Percentiles rank a stretch among this genome's conserved stretches.
Conservation (phyloP, 2,888 invertebrate species). For the Dicyrtomina minuta region DNA sequence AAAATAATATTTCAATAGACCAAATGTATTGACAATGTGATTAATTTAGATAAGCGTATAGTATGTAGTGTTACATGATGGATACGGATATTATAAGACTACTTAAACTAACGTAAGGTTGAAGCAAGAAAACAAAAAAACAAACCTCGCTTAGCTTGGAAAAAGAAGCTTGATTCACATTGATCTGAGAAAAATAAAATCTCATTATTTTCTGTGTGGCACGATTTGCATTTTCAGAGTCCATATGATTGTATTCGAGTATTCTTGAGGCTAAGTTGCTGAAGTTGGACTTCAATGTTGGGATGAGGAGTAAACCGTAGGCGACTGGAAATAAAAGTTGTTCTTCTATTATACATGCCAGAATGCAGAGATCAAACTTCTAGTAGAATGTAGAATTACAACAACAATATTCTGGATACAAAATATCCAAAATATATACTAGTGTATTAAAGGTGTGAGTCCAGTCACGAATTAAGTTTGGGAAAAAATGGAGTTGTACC, state of each 20-base stretch:
- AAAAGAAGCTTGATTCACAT: conserved; percentile 30
- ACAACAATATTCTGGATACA: too few species aligned
- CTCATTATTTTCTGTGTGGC: conserved; percentile 38
- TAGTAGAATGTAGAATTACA: too few species aligned
- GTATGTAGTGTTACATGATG: too few species aligned
- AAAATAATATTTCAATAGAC: neutral
- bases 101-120: too few species aligned
- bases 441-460: too few species aligned
- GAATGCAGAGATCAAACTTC: too few species aligned
- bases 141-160: conserved; percentile 39
- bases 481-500: too few species aligned
- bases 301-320: conserved; percentile 23
- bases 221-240: conserved; percentile 11
- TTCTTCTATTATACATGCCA: too few species aligned
- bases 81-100: too few species aligned
- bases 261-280: conserved; percentile 12
- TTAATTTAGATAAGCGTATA: too few species aligned
- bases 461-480: too few species aligned
- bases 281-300: conserved; percentile 5
- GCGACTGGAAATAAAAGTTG: conserved; percentile 23
- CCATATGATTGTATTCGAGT: conserved; percentile 39
- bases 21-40: neutral
- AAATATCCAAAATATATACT: too few species aligned
- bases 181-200: conserved; percentile 40
- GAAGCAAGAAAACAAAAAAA: neutral